Base-by-base conservation (phyloP, 2,888 invertebrate species). In the Noctua pronuba region DNA sequence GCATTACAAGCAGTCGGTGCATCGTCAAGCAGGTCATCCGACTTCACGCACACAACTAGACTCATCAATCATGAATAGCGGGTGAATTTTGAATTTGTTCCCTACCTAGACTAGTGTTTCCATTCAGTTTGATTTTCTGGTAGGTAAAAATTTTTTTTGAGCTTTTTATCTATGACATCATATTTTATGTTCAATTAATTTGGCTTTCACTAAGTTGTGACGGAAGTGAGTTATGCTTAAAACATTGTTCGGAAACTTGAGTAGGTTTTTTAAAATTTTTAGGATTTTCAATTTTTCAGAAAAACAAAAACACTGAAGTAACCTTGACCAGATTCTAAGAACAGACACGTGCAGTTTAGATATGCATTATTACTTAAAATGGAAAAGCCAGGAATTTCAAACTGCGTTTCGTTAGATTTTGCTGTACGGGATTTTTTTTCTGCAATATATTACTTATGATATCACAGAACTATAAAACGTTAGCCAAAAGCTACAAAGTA, bases 11-110 rank as follows among this genome's bases (percentile, higher is more conserved):
- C 81, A 93, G 94, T 93, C 91, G 93, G 94, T 95, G 96, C 95
- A 95, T 96, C 91, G 91, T 87, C 94, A 96, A 95, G 89, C 95
- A 96, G 95, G 94, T 95, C 94, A 95, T 92, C 92, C 86, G 85
- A 90, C 88, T 93, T 93, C 92, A 92, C 65, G 88, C 91, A 92
- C 84, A 86, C 80, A 88, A 88, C 85, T 90, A 93, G 91, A 93
- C 92, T 91, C 92, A 95, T 95, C 89, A 91, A 94, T 95, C 94
- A 92, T 90, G 91, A 87, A 86, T 87, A 88, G 86, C 89, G 89
- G 91, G 62, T 88, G 91, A 91, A 90, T 93, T 91, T 90, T 90
- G 90, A 90, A 92, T 90, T 91, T 83, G 13, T 46, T 58, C 74
- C 70, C 69, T 60, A 84, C 69, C 70, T 52, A 86, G 76, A 79